These are phyloP conservation scores for Rhabdornis inornatus DNA, from an alignment of 2,113 vertebrate genomes.

Conservation along the genomic window DNA sequence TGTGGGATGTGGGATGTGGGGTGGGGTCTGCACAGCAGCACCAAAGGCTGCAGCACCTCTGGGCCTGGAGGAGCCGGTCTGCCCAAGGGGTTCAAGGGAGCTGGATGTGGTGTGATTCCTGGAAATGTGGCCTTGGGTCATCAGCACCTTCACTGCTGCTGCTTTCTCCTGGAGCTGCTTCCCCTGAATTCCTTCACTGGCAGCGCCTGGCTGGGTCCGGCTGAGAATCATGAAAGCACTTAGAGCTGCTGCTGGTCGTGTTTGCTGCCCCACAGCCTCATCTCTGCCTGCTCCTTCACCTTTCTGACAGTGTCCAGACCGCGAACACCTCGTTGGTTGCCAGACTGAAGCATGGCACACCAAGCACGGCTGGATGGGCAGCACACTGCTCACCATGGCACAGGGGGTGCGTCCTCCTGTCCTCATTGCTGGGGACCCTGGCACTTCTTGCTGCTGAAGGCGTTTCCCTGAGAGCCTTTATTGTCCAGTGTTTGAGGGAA, in stretches of 20 bases:
- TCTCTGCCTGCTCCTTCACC: not conserved
- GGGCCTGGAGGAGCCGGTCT: accelerated
- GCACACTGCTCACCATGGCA: accelerated
- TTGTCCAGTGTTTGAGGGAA: not conserved
- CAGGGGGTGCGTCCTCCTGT: accelerated
- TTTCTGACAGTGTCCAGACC: accelerated
- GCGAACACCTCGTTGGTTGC: accelerated
- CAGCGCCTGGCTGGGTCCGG: not conserved
- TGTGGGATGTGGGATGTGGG: accelerated
- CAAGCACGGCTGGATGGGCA: not conserved
- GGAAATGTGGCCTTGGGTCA: accelerated
- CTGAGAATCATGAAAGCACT: not conserved
- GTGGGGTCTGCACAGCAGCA: not conserved
- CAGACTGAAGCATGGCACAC: accelerated
- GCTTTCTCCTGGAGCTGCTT: not conserved
- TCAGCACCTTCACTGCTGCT: not conserved
- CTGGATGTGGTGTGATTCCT: not conserved
- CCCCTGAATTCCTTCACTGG: not conserved
- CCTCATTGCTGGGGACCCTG: not conserved
- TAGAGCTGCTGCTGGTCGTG: not conserved
- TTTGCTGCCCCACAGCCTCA: not conserved
- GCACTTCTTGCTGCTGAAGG: not conserved
- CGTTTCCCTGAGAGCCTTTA: not conserved
- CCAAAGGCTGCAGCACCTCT: not conserved
- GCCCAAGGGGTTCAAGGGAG: not conserved